These are phyloP conservation scores for Conger conger DNA, from an alignment of 2,113 vertebrate species.

Conservation along the genomic window DNA sequence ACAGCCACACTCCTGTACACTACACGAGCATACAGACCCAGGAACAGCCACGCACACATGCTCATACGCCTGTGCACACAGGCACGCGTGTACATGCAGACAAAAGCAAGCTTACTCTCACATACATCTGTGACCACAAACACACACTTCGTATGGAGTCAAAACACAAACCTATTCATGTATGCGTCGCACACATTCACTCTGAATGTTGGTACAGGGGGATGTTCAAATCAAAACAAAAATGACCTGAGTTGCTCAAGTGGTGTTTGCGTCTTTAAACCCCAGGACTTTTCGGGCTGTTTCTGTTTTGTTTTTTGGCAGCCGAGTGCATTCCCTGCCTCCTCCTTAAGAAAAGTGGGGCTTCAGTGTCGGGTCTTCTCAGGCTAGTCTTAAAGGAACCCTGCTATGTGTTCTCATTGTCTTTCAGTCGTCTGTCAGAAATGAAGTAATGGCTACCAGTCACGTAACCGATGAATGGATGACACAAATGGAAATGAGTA, in stretches of 20 bases:
- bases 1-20: no score
- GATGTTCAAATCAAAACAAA: background rate
- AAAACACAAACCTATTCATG: background rate
- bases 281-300: background rate
- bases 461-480: constrained; percentile 99
- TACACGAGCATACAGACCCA: no score
- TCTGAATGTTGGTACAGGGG: background rate
- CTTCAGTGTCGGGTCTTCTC: constrained; percentile 61
- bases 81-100: no score
- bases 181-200: background rate
- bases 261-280: background rate
- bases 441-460: constrained; percentile 99
- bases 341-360: constrained; percentile 49
- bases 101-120: no score
- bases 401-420: constrained; percentile 67
- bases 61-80: no score
- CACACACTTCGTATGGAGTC: no score
- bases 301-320: constrained; percentile 23
- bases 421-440: constrained; percentile 95
- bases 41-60: no score
- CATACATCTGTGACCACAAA: no score
- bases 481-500: constrained; percentile 98
- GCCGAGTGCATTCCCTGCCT: constrained; percentile 21
- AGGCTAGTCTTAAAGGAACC: constrained; percentile 64
- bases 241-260: background rate